phyloP scores from a whole-genome alignment of 2,888 invertebrate genomes.

The Caenorhabditis sp. region DNA sequence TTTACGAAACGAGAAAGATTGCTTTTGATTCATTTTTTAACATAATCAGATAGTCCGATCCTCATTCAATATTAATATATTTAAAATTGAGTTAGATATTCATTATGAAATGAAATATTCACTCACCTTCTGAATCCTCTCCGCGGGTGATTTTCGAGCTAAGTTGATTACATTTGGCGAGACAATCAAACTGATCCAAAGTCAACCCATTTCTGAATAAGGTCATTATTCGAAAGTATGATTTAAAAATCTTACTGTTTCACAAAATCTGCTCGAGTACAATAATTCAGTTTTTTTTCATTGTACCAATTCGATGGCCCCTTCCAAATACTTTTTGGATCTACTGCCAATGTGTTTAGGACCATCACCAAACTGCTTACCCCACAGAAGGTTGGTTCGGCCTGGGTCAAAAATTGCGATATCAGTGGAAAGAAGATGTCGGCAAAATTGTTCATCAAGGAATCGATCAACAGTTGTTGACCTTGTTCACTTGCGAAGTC shows the following conservation, averaged over 20 bases:
- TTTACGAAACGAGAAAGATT: too few species aligned
- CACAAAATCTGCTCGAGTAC: conserved; percentile 70
- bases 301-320: conserved; percentile 73
- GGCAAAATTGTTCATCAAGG: conserved; percentile 70
- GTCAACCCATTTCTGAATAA: conserved; percentile 69
- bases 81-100: background rate
- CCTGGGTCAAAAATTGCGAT: conserved; percentile 73
- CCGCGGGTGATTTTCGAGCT: conserved; percentile 50
- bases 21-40: too few species aligned
- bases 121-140: conserved; percentile 9
- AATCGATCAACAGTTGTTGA: conserved; percentile 70
- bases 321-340: conserved; percentile 71
- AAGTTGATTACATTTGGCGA: conserved; percentile 72
- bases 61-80: too few species aligned
- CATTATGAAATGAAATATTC: too few species aligned
- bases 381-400: conserved; percentile 73
- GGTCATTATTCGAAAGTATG: background rate
- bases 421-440: conserved; percentile 72
- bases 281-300: conserved; percentile 73
- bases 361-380: conserved; percentile 71
- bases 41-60: too few species aligned
- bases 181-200: conserved; percentile 71
- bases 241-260: conserved; percentile 42
- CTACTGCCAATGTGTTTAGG: conserved; percentile 72
- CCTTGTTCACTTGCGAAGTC: conserved; percentile 71